phyloP scores from a whole-genome alignment of 2,797 vertebrate genomes.

The Epinephelus malabaricus region DNA sequence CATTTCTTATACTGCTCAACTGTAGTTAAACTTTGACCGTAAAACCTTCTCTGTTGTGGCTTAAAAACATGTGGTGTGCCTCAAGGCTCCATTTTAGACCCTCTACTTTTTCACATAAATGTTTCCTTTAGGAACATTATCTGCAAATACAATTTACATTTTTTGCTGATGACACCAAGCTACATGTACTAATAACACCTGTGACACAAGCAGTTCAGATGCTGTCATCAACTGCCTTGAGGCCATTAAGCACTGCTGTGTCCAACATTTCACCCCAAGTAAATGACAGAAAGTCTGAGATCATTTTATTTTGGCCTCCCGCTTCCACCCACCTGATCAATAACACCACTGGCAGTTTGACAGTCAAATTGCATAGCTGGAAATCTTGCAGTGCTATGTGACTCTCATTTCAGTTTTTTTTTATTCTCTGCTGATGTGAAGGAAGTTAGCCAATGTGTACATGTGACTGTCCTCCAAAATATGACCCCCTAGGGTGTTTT shows the following conservation, averaged over 20 bases:
- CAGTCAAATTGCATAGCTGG: too few relatives aligned
- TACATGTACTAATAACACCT: background rate
- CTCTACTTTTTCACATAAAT: background rate
- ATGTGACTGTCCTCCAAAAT: too few relatives aligned
- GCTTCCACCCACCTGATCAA: too few relatives aligned
- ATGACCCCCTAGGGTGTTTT: too few relatives aligned
- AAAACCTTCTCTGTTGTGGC: background rate
- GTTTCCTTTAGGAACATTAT: background rate
- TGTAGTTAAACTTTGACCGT: background rate
- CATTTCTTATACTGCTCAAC: too few relatives aligned
- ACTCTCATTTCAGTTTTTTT: too few relatives aligned
- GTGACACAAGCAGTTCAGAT: background rate
- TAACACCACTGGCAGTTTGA: too few relatives aligned
- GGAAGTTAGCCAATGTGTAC: too few relatives aligned
- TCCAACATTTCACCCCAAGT: background rate
- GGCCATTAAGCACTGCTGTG: background rate
- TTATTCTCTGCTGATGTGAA: too few relatives aligned
- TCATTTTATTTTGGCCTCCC: background rate
- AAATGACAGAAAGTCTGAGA: background rate
- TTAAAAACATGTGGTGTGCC: background rate
- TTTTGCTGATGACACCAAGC: background rate
- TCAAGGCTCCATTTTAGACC: constrained; percentile 6
- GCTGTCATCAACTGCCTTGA: background rate
- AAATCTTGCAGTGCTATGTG: too few relatives aligned
- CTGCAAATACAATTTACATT: background rate